Evolutionary conservation across 2,888 invertebrate genomes (phyloP).

Genomic region (Amphipyra berbera): DNA sequence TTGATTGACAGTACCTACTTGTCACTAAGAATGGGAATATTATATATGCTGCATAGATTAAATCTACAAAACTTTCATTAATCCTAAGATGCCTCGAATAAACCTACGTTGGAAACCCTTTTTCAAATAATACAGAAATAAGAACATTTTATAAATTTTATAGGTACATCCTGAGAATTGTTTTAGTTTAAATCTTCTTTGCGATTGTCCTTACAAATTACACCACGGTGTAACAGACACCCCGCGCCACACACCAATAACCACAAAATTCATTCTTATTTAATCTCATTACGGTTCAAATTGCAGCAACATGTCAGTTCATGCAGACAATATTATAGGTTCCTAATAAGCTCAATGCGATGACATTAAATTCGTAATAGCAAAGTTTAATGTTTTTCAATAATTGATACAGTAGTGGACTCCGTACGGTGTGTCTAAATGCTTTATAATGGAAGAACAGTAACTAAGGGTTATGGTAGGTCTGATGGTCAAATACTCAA

Average conservation of each 20-base stretch:
- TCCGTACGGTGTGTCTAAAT: constrained; percentile 1
- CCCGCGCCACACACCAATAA: not conserved
- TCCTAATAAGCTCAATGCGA: constrained; percentile 58
- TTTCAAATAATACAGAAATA: no score
- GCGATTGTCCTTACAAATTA: not conserved
- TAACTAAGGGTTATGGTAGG: no score
- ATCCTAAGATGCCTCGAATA: no score
- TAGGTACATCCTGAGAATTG: no score
- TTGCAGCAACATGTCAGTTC: not conserved
- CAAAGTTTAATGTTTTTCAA: constrained; percentile 47
- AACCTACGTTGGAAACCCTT: no score
- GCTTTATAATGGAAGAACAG: not conserved
- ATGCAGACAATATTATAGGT: constrained; percentile 24
- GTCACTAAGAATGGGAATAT: no score
- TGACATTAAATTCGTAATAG: constrained; percentile 61
- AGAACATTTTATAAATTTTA: no score
- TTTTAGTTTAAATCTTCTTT: no score
- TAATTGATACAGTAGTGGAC: constrained; percentile 33
- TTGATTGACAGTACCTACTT: no score
- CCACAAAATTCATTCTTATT: constrained; percentile 18
- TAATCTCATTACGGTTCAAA: constrained; percentile 5
- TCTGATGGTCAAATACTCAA: no score
- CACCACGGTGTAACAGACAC: constrained; percentile 47
- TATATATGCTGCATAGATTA: no score
- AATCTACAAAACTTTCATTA: no score